Evolutionary conservation across 2,888 invertebrate species (phyloP), one percentile per base, ranked within the genome.

Genomic region (Nomada lathburiana): DNA sequence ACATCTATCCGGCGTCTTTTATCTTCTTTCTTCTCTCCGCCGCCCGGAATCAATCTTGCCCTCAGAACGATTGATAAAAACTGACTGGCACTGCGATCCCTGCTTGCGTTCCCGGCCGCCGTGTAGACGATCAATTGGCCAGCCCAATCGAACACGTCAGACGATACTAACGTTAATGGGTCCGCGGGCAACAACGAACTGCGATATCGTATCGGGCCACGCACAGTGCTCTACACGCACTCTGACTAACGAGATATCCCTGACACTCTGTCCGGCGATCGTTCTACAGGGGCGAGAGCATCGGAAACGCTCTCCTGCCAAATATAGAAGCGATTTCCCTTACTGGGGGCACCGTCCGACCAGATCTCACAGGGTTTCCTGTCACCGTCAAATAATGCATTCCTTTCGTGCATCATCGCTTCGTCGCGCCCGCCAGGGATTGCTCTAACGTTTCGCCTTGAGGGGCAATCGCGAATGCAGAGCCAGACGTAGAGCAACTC

Each of bases 81-180:
- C 3, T 11, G 47, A 1, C 47, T 47, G 47, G 47, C 47, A 13
- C 47, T 16, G 47, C 16, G 47, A 47, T 47, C 47, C 47, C 13
- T 16, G 47, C 47, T 13, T 13, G 0, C 47, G 47, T 10, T 47
- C 13, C 11, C 10, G 10, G 53, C 29, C 16, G 16, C 10, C 18
- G 16, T 2, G 26, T 20, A 20, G 11, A 20, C 47, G 47, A 57
- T 10, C 13, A 47, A 57, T 29, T 13, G 42, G 52, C 59, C 13
- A 18, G 42, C 47, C 71, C 29, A 1, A 16, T 10, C 52, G 53
- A 71, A 71, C 65, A 42, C 9, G 57, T 20, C 29, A 36, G 9
- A 36, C 55, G 67, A 68, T 59, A 65, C 53, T 53, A 73, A 23
- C 77, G 68, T 60, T 69, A 70, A 78, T 70, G 53, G 80, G 64